Percentiles rank a stretch among this genome's conserved stretches.
phyloP scores from a whole-genome alignment of 2,888 invertebrate species.

The Zygogramma bicolorata region DNA sequence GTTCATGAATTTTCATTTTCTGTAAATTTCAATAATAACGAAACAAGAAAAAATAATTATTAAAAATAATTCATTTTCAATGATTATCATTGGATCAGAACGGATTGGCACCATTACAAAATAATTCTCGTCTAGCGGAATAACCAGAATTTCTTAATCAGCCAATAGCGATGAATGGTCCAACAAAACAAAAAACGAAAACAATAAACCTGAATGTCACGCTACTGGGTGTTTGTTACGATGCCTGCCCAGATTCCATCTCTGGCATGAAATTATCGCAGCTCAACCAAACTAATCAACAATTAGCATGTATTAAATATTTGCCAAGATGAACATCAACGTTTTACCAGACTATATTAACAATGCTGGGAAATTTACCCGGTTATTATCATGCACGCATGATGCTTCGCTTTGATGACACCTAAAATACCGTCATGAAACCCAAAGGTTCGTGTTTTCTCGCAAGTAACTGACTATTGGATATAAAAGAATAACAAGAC shows the following conservation, averaged over 20 bases:
- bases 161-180: no score
- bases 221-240: slow-evolving; percentile 15
- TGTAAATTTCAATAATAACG: no score
- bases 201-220: not conserved
- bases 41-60: no score
- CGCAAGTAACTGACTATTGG: not conserved
- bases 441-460: not conserved
- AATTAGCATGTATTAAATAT: slow-evolving; percentile 35
- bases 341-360: slow-evolving; percentile 16
- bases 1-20: no score
- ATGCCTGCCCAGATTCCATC: slow-evolving; percentile 21
- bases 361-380: slow-evolving; percentile 26
- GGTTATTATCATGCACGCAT: slow-evolving; percentile 22
- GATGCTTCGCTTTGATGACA: slow-evolving; percentile 3
- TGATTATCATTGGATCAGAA: no score
- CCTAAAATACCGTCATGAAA: not conserved
- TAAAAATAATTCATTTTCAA: no score
- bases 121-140: no score
- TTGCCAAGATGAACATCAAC: slow-evolving; percentile 27
- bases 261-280: slow-evolving; percentile 30
- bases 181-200: not conserved
- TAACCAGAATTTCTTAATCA: no score
- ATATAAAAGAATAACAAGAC: no score
- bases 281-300: slow-evolving; percentile 31
- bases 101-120: no score